phyloP scores from a whole-genome alignment of 2,888 invertebrate species.

The Catocala nupta region DNA sequence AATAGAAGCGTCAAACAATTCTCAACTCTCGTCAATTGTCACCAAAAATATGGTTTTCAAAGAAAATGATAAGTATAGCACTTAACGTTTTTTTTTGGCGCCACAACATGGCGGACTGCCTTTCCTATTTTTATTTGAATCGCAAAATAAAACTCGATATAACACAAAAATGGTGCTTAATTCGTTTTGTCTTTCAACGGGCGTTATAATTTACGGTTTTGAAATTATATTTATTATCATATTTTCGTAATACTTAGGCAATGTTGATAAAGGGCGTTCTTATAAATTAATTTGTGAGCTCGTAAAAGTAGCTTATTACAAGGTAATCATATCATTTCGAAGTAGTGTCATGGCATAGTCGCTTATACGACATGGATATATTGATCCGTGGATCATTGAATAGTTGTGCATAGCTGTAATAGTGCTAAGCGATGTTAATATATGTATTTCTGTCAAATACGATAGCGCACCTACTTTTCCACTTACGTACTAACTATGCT shows the following conservation, averaged over 20 bases:
- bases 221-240: conserved; percentile 18
- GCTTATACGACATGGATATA: conserved; percentile 18
- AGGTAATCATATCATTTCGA: conserved; percentile 24
- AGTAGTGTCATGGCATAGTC: conserved; percentile 8
- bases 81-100: no score
- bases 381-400: conserved; percentile 20
- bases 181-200: no score
- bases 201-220: conserved; percentile 5
- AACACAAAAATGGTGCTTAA: no score
- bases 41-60: no score
- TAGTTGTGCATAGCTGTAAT: conserved; percentile 25
- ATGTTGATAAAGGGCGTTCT: conserved; percentile 28
- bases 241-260: conserved; percentile 13
- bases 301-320: conserved; percentile 34
- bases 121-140: no score
- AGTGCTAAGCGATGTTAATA: conserved; percentile 47
- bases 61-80: no score
- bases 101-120: no score
- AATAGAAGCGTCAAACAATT: no score
- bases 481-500: conserved; percentile 29
- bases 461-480: conserved; percentile 45
- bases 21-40: no score
- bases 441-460: conserved; percentile 55
- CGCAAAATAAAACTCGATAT: no score
- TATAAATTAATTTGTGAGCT: conserved; percentile 27